Conservation (phyloP, 1,140 invertebrate species). For the Heliothis virescens region DNA sequence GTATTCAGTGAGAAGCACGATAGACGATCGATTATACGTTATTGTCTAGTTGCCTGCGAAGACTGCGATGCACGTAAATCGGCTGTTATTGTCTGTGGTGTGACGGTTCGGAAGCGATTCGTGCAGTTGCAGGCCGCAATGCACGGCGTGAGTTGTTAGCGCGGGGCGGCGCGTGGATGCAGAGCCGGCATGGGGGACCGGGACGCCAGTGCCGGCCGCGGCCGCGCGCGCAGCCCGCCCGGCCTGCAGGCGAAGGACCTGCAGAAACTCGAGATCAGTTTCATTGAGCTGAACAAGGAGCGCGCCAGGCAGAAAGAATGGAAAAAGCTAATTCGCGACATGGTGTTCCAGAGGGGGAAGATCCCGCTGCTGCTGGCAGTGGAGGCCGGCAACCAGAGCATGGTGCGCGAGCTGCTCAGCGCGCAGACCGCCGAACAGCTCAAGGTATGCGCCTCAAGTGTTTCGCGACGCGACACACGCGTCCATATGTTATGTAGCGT, state of each 20-base stretch:
- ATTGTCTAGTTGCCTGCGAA: constrained; percentile 57
- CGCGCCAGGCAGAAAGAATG: constrained; percentile 85
- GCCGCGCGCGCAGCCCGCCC: constrained; percentile 68
- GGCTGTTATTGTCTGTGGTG: constrained; percentile 72
- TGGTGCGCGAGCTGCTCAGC: constrained; percentile 95
- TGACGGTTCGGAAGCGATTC: constrained; percentile 71
- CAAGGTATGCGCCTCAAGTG: constrained; percentile 80
- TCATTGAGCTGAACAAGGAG: constrained; percentile 86
- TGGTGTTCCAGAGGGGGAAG: constrained; percentile 93
- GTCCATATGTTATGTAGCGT: not conserved
- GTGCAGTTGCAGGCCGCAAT: constrained; percentile 73
- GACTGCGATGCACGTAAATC: constrained; percentile 77
- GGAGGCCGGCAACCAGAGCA: constrained; percentile 96
- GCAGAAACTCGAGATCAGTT: constrained; percentile 83
- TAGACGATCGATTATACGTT: constrained; percentile 71
- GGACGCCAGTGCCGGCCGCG: constrained; percentile 73
- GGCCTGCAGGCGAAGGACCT: constrained; percentile 72
- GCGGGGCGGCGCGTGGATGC: constrained; percentile 61
- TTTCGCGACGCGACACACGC: not conserved
- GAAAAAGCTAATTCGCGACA: constrained; percentile 85
- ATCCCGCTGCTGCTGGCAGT: constrained; percentile 97
- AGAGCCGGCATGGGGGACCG: constrained; percentile 51
- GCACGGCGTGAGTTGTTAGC: constrained; percentile 71
- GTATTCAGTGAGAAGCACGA: constrained; percentile 63
- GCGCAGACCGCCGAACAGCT: constrained; percentile 93